Percentiles rank a stretch among this genome's conserved stretches.
Conservation (phyloP, 2,113 vertebrate species). For the Sinosuthora webbiana region DNA sequence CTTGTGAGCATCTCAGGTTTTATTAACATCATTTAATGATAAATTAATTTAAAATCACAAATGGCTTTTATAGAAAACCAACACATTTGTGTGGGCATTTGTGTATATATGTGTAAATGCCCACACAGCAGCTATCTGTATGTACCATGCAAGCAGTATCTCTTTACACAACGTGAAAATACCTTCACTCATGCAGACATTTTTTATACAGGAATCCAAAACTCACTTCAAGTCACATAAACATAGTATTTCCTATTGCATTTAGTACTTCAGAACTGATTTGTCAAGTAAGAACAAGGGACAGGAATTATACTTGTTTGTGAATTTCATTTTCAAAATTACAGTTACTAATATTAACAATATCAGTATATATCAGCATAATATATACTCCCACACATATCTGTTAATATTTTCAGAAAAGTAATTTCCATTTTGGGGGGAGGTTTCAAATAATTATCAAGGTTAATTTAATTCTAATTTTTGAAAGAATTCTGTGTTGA, state of each 20-base stretch:
- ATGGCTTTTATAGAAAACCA: background rate
- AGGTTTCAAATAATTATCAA: slow-evolving; percentile 1
- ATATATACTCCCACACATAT: background rate
- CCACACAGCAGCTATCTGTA: background rate
- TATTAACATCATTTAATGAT: background rate
- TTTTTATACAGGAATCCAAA: background rate
- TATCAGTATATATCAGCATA: background rate
- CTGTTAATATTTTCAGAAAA: background rate
- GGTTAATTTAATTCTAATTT: slow-evolving; percentile 43
- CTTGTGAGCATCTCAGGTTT: background rate
- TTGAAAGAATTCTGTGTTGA: slow-evolving; percentile 16
- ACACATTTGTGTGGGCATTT: background rate
- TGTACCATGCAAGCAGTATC: background rate
- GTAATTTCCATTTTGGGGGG: background rate
- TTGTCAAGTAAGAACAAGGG: background rate
- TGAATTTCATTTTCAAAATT: background rate
- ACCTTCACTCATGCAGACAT: background rate
- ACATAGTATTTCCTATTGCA: background rate
- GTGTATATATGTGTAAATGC: rapidly evolving
- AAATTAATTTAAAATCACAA: background rate
- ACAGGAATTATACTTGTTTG: background rate
- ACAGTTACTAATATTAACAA: background rate
- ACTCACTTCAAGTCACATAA: background rate
- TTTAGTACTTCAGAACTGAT: background rate
- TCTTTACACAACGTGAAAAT: background rate